These are phyloP conservation scores for Pithys albifrons DNA, from an alignment of 2,113 vertebrate species.

Conservation along the genomic window DNA sequence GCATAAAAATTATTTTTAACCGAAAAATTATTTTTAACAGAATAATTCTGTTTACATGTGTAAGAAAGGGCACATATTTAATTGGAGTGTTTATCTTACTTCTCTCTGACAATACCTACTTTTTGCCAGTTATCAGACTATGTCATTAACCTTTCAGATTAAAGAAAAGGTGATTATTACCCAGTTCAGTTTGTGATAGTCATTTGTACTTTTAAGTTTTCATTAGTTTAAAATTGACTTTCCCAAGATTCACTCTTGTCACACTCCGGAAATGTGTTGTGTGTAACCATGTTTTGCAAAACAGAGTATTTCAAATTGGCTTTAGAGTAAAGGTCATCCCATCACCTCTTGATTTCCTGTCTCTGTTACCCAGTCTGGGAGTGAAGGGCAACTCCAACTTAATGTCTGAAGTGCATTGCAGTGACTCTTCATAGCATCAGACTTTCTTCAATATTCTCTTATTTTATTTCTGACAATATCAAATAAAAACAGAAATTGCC, in stretches of 20 bases:
- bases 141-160: neutral
- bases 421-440: neutral
- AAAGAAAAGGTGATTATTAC: neutral
- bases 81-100: neutral
- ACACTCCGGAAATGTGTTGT: neutral
- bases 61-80: neutral
- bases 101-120: neutral
- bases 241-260: neutral
- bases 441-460: neutral
- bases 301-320: neutral
- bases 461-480: neutral
- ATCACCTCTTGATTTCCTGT: neutral
- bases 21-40: neutral
- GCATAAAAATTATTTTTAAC: neutral
- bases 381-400: neutral
- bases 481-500: neutral
- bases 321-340: neutral
- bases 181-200: neutral
- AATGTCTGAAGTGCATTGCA: neutral
- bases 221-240: neutral
- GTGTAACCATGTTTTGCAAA: neutral
- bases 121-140: neutral
- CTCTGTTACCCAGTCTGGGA: neutral
- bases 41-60: neutral
- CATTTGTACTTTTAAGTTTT: neutral